These are phyloP conservation scores for Bathynomus jamesi DNA, from an alignment of 1,140 invertebrate genomes.

Conservation along the genomic window DNA sequence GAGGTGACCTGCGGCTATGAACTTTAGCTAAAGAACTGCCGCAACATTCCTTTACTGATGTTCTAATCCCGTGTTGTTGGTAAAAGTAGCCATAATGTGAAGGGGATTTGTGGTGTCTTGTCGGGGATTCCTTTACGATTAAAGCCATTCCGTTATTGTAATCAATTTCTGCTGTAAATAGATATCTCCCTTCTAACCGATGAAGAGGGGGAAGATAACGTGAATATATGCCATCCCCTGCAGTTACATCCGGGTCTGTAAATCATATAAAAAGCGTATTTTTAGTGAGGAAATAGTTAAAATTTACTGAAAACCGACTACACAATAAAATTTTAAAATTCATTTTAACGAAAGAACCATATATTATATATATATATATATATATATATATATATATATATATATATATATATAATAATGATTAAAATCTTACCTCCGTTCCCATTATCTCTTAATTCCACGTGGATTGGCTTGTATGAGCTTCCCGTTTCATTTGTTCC, in stretches of 20 bases:
- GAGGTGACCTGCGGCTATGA: slow-evolving; percentile 22
- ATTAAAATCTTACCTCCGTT: slow-evolving; percentile 12
- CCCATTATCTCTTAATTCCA: slow-evolving; percentile 21
- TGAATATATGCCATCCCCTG: slow-evolving; percentile 58
- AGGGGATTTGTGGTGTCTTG: slow-evolving; percentile 30
- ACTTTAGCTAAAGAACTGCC: slow-evolving; percentile 26
- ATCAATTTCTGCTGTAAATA: slow-evolving; percentile 27
- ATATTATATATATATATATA: too few relatives aligned
- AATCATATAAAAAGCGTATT: background rate
- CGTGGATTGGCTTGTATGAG: slow-evolving; percentile 13
- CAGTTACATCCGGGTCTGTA: slow-evolving; percentile 53
- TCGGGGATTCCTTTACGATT: slow-evolving; percentile 25
- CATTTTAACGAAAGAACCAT: too few relatives aligned
- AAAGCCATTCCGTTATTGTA: slow-evolving; percentile 34
- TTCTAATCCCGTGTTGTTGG: slow-evolving; percentile 18
- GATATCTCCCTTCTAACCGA: slow-evolving; percentile 32
- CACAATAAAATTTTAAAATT: background rate
- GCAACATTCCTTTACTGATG: slow-evolving; percentile 26
- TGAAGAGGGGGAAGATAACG: slow-evolving; percentile 50
- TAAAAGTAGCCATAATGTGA: slow-evolving; percentile 25
- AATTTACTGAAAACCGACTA: background rate
- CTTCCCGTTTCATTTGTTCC: slow-evolving; percentile 22
- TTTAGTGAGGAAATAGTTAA: background rate
- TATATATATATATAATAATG: too few relatives aligned
- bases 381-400: too few relatives aligned